These are phyloP conservation scores for Sthenelais limicola DNA, from an alignment of 2,888 invertebrate species.

Conservation along the genomic window DNA sequence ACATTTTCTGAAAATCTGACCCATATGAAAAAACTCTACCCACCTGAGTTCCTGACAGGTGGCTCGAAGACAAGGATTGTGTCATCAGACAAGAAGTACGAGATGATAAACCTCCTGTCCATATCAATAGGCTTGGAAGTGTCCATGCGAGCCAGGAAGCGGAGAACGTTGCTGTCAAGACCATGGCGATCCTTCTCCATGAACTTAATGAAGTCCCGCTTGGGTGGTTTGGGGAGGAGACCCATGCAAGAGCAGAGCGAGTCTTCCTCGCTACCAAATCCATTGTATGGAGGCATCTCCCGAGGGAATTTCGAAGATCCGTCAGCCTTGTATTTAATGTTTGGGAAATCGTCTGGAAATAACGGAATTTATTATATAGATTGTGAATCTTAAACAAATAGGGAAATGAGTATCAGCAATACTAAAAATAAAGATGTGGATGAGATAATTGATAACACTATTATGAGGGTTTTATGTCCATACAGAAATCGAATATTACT, in stretches of 20 bases:
- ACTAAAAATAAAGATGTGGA: no score
- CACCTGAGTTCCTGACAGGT: conserved; percentile 71
- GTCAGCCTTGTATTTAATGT: conserved; percentile 34
- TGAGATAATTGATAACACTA: no score
- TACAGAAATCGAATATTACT: no score
- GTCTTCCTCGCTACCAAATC: conserved; percentile 90
- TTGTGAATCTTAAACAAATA: no score
- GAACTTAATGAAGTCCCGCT: conserved; percentile 83
- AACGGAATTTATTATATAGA: no score
- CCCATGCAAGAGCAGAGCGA: conserved; percentile 89
- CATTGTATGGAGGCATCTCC: conserved; percentile 88
- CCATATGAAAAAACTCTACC: conserved; percentile 24
- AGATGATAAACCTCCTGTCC: conserved; percentile 71
- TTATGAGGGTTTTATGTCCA: no score
- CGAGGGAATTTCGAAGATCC: conserved; percentile 22
- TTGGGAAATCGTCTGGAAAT: conserved; percentile 46
- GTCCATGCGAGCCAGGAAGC: conserved; percentile 84
- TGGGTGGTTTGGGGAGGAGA: conserved; percentile 84
- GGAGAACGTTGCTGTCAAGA: conserved; percentile 82
- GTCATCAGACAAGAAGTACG: conserved; percentile 72
- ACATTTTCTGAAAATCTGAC: no score
- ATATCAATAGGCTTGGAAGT: conserved; percentile 76
- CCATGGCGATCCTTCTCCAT: conserved; percentile 82
- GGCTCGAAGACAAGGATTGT: conserved; percentile 71
- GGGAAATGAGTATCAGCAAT: no score